Evolutionary conservation across 2,113 vertebrate species (phyloP), one percentile per base, ranked within the genome.

Genomic region (Thalassoma bifasciatum): DNA sequence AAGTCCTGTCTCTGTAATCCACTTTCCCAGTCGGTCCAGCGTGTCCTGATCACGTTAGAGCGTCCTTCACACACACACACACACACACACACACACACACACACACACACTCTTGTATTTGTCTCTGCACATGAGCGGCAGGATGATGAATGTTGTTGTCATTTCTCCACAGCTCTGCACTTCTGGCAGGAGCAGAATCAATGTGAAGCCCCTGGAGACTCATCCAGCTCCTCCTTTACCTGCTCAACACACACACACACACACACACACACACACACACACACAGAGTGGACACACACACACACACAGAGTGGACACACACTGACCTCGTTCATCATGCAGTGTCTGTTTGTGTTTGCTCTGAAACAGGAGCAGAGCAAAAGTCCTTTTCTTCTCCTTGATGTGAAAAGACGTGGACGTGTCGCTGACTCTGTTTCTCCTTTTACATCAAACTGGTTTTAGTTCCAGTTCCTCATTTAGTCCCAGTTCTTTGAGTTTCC

Each of bases 121-220:
- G 74, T 78, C 74, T 44, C 22, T 60, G 73, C 73, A 74, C 77
- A 84, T 37, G 62, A 75, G 60, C 60, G 19, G 74, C 0, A 38
- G 71, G 63, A 79, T 72, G 84, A 88, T 84, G 65, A 80, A 88
- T 79, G 81, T 57, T 86, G 84, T 75, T 84, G 86, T 85, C 86
- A 81, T 53, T 72, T 72, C 78, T 19, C 76, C 49, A 71, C 67
- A 63, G 75, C 49, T 10, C 70, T 76, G 77, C 71, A 71, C 11
- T 66, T 75, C 77, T 77, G 67, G 22, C 69, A 56, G 66, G 53
- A 71, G 30, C 56, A 30, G 51, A 63, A 86, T 88, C 86, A 62
- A 88, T 88, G 72, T 63, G 49, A 60, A 77, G 7, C 34, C 63
- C 50, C 73, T 22, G 13, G 77, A 64, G 80, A 78, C 11, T 38